Conservation (phyloP, 2,888 invertebrate genomes). For the Philaethria dido region DNA sequence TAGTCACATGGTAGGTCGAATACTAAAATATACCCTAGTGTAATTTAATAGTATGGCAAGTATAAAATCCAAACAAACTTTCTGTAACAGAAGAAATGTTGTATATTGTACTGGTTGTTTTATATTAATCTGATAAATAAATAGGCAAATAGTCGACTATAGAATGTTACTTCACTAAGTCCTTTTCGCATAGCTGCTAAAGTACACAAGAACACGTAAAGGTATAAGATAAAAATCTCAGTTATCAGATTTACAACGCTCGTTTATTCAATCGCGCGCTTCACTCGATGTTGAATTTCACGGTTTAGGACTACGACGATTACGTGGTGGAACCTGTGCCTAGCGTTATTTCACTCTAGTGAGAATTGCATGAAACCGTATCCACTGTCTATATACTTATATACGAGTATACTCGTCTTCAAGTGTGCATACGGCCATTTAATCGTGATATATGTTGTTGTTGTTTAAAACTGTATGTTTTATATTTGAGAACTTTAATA, state of each 20-base stretch:
- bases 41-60: no score
- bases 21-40: no score
- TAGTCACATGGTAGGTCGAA: no score
- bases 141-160: no score
- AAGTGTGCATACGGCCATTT: neutral
- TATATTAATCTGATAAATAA: no score
- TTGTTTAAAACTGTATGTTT: neutral
- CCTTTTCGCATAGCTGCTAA: no score
- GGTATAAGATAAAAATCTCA: no score
- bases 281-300: slow-evolving; percentile 31
- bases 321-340: slow-evolving; percentile 24
- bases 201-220: no score
- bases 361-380: slow-evolving; percentile 26
- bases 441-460: neutral
- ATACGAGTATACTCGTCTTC: neutral
- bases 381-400: slow-evolving; percentile 6
- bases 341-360: slow-evolving; percentile 26
- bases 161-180: no score
- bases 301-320: slow-evolving; percentile 28
- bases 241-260: neutral
- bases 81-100: no score
- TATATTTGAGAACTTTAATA: neutral
- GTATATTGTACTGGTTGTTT: no score
- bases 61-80: no score
- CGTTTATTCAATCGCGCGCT: slow-evolving; percentile 24